These are phyloP conservation scores for Calephelis perditalis DNA, from an alignment of 2,888 invertebrate species.

Conservation along the genomic window DNA sequence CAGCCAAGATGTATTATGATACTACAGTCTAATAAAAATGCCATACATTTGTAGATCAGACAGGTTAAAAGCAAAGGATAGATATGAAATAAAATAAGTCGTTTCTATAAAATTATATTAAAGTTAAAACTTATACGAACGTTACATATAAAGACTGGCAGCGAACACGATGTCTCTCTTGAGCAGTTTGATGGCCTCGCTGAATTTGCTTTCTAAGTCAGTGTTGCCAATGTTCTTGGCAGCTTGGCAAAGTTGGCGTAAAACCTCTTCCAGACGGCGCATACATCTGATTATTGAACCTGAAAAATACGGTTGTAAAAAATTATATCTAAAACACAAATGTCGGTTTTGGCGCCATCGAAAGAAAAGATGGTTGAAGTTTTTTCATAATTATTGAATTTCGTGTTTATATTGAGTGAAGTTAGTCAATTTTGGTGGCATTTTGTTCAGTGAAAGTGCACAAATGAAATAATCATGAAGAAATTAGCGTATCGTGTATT, in stretches of 20 bases:
- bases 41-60: too few relatives aligned
- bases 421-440: too few relatives aligned
- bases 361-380: too few relatives aligned
- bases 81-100: neutral
- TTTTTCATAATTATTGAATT: too few relatives aligned
- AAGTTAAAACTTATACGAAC: slow-evolving; percentile 13
- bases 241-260: slow-evolving; percentile 96
- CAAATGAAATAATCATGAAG: too few relatives aligned
- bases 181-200: slow-evolving; percentile 91
- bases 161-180: slow-evolving; percentile 99
- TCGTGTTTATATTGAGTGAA: too few relatives aligned
- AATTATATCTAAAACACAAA: neutral
- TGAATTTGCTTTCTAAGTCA: slow-evolving; percentile 96
- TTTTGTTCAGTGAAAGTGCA: too few relatives aligned
- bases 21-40: too few relatives aligned
- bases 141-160: slow-evolving; percentile 90
- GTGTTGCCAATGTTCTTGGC: slow-evolving; percentile 98
- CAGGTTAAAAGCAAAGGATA: too few relatives aligned
- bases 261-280: slow-evolving; percentile 96
- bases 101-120: slow-evolving; percentile 14
- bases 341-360: too few relatives aligned
- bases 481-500: too few relatives aligned
- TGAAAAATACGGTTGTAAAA: slow-evolving; percentile 28
- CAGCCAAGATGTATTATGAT: too few relatives aligned
- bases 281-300: slow-evolving; percentile 89